Evolutionary conservation across 2,888 invertebrate genomes (phyloP).

Genomic region (Chloroclystis v-ata): DNA sequence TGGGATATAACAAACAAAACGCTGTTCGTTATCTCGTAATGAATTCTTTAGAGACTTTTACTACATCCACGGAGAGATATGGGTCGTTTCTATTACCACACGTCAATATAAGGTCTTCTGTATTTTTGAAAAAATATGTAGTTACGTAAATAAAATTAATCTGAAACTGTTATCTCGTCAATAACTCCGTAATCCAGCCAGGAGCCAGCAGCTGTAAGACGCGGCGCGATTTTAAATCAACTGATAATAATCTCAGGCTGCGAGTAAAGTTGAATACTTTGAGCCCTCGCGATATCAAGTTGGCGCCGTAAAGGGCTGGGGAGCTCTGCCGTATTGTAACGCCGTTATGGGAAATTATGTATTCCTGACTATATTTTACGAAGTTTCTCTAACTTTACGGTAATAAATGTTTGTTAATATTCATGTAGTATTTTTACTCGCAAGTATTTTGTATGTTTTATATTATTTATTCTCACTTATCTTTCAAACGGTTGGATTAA

Average conservation of each 20-base stretch:
- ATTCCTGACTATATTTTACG: neutral
- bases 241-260: neutral
- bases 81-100: too few species aligned
- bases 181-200: neutral
- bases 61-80: too few species aligned
- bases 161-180: neutral
- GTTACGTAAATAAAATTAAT: neutral
- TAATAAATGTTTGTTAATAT: neutral
- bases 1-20: too few species aligned
- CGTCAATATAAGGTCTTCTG: too few species aligned
- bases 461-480: too few species aligned
- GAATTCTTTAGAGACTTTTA: too few species aligned
- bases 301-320: neutral
- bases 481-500: too few species aligned
- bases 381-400: neutral
- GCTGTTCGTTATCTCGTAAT: too few species aligned
- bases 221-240: constrained; percentile 3
- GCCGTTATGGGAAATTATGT: neutral
- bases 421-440: neutral
- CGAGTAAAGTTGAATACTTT: constrained; percentile 1
- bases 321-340: neutral
- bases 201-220: neutral
- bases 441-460: too few species aligned
- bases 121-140: too few species aligned
- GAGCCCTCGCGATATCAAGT: constrained; percentile 1